These are phyloP conservation scores for Tadarida brasiliensis DNA, from an alignment of 2,797 vertebrate species.

Conservation along the genomic window DNA sequence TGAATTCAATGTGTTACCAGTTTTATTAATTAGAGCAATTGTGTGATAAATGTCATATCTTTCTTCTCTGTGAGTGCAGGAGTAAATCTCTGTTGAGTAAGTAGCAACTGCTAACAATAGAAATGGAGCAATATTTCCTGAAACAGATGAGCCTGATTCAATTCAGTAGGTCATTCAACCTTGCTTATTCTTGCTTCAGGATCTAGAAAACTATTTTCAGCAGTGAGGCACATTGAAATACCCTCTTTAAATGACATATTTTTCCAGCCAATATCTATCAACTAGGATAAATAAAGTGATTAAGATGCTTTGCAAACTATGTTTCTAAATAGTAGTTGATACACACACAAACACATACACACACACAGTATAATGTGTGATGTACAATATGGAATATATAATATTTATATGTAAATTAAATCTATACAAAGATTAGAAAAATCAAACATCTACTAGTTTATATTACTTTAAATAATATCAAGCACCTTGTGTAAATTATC, in stretches of 20 bases:
- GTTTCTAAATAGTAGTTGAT: background rate
- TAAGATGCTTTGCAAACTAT: background rate
- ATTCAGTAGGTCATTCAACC: background rate
- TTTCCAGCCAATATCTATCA: background rate
- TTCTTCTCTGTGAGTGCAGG: background rate
- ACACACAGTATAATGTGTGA: background rate
- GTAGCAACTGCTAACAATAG: background rate
- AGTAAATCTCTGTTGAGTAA: background rate
- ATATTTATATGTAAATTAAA: background rate
- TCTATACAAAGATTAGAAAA: background rate
- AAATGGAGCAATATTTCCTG: background rate
- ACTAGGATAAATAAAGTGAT: background rate
- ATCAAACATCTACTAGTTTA: background rate
- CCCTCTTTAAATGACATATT: background rate
- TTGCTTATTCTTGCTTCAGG: background rate
- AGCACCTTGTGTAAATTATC: background rate
- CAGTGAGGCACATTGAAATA: background rate
- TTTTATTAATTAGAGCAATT: background rate
- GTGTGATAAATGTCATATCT: background rate
- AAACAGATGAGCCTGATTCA: background rate
- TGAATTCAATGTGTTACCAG: background rate
- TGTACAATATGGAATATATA: background rate
- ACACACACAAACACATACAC: background rate
- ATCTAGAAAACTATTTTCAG: background rate
- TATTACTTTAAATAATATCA: background rate